Conservation (phyloP, 1,140 invertebrate genomes). For the Euschistus heros region DNA sequence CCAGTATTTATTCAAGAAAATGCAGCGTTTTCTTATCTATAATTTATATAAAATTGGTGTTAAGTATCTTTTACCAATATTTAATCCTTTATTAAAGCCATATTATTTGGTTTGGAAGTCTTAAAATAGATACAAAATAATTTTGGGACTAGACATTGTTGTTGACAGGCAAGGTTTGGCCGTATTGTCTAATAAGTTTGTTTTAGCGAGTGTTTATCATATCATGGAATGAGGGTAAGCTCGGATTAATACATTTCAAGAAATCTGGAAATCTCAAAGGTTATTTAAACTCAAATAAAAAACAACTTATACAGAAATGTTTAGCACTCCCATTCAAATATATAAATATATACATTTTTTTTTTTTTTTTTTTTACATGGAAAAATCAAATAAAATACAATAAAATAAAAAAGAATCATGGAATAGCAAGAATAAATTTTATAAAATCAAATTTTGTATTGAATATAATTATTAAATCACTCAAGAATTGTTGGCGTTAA, state of each 20-base stretch:
- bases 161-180: background rate
- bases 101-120: background rate
- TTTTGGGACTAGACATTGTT: background rate
- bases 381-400: background rate
- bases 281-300: background rate
- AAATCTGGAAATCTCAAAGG: background rate
- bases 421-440: too few species aligned
- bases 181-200: background rate
- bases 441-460: too few species aligned
- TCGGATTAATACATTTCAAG: background rate
- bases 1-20: slow-evolving; percentile 1
- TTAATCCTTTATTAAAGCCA: background rate
- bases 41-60: slow-evolving; percentile 3
- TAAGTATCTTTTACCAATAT: background rate
- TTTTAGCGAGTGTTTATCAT: background rate
- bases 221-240: background rate
- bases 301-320: background rate
- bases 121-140: background rate
- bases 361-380: too few species aligned
- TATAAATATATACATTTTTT: background rate
- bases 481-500: too few species aligned
- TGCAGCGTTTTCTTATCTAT: slow-evolving; percentile 2
- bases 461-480: too few species aligned
- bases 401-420: too few species aligned
- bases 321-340: background rate